Conservation (phyloP, 1,140 invertebrate genomes). For the Saccostrea cuccullata region DNA sequence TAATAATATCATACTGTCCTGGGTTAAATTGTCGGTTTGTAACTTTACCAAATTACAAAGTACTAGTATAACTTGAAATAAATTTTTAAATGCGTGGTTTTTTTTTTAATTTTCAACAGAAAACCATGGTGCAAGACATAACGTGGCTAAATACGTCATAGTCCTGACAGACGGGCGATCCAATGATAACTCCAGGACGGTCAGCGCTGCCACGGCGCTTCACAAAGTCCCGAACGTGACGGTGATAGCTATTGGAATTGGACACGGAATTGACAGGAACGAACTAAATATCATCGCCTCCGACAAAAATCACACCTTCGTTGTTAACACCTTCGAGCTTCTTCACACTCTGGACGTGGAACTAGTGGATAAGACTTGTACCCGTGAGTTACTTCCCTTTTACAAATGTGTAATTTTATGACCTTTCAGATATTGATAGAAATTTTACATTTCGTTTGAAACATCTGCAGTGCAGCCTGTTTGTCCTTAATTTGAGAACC, state of each 20-base stretch:
- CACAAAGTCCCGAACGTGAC: slow-evolving; percentile 49
- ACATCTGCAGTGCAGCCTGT: too few species aligned
- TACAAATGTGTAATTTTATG: too few species aligned
- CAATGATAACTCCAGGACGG: slow-evolving; percentile 27
- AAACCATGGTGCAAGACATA: slow-evolving; percentile 25
- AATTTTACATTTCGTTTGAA: too few species aligned
- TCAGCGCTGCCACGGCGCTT: slow-evolving; percentile 42
- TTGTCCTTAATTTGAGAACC: too few species aligned
- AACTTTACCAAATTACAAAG: too few species aligned
- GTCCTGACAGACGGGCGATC: slow-evolving; percentile 51
- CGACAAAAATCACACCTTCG: slow-evolving; percentile 42
- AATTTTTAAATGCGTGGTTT: not conserved
- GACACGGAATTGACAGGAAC: slow-evolving; percentile 24
- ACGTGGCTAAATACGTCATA: slow-evolving; percentile 48
- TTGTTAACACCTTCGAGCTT: slow-evolving; percentile 47
- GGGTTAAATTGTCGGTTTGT: too few species aligned
- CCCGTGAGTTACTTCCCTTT: slow-evolving; percentile 19
- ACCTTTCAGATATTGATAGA: too few species aligned
- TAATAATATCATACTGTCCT: too few species aligned
- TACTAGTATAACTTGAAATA: too few species aligned
- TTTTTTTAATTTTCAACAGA: not conserved
- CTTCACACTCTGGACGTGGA: slow-evolving; percentile 40
- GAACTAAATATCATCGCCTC: slow-evolving; percentile 54
- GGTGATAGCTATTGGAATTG: slow-evolving; percentile 53
- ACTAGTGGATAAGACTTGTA: slow-evolving; percentile 44